Evolutionary conservation across 1,140 invertebrate genomes (phyloP).

Genomic region (Drepana arcuata): DNA sequence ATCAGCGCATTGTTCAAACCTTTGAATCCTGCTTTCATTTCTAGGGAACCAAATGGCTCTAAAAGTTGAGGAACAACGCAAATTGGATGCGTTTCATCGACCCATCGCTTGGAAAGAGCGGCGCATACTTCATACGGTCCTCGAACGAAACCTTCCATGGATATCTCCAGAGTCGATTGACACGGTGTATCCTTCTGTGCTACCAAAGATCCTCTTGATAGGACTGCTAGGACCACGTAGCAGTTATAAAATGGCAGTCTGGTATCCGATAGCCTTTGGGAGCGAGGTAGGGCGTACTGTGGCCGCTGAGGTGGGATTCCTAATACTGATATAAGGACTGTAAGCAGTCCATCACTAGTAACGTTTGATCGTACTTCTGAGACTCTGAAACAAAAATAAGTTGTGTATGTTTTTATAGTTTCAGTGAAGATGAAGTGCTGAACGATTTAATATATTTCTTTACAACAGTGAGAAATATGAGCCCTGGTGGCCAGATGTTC

Average conservation of each 20-base stretch:
- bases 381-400: constrained; percentile 49
- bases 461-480: no score
- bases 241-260: constrained; percentile 48
- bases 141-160: constrained; percentile 65
- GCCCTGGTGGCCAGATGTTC: no score
- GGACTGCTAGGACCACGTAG: constrained; percentile 58
- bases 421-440: no score
- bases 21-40: constrained; percentile 62
- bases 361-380: constrained; percentile 67
- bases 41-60: constrained; percentile 40
- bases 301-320: constrained; percentile 45
- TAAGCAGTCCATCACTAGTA: constrained; percentile 54
- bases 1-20: constrained; percentile 69
- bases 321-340: constrained; percentile 58
- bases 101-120: constrained; percentile 56
- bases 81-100: constrained; percentile 53
- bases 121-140: constrained; percentile 69
- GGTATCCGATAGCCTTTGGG: constrained; percentile 46
- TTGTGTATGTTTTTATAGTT: no score
- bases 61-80: constrained; percentile 71
- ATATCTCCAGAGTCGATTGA: constrained; percentile 48
- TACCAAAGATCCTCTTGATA: constrained; percentile 57
- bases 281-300: constrained; percentile 36
- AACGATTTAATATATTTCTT: no score
- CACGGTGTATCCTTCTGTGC: constrained; percentile 67